Conservation (phyloP, 1,140 invertebrate genomes). For the Yoshiicerus persimilis region DNA sequence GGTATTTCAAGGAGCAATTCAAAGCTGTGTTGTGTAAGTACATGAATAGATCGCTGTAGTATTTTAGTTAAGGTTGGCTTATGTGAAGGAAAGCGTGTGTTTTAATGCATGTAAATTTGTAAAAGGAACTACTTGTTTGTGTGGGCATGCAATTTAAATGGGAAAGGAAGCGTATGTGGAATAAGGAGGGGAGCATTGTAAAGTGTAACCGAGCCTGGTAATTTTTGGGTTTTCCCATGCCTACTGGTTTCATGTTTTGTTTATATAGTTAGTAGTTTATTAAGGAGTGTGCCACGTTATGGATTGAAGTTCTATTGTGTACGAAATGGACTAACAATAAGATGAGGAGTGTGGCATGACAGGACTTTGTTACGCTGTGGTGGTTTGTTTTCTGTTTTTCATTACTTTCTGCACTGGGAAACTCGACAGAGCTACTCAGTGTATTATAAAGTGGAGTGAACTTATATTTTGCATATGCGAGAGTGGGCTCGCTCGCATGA, state of each 20-base stretch:
- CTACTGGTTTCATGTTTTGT: background rate
- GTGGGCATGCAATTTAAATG: too few species aligned
- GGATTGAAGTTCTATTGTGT: background rate
- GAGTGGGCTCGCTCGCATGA: background rate
- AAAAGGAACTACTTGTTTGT: too few species aligned
- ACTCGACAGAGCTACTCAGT: background rate
- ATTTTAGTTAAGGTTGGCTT: too few species aligned
- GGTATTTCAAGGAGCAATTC: too few species aligned
- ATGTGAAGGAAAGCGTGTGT: background rate
- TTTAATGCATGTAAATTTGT: background rate
- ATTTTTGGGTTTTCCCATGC: background rate
- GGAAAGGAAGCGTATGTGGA: background rate
- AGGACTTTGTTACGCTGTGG: background rate
- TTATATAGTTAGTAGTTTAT: background rate
- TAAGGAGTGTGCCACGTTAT: background rate
- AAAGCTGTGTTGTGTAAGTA: too few species aligned
- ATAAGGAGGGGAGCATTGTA: too few species aligned
- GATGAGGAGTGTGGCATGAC: background rate
- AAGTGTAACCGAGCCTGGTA: background rate
- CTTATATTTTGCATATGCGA: background rate
- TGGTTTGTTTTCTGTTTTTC: background rate
- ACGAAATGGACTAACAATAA: constrained; percentile 1
- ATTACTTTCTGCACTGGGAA: background rate
- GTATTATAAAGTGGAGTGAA: background rate
- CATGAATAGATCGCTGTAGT: too few species aligned